Evolutionary conservation across 2,888 invertebrate species (phyloP), one percentile per base, ranked within the genome.

Genomic region (Alviniconcha strummeri): DNA sequence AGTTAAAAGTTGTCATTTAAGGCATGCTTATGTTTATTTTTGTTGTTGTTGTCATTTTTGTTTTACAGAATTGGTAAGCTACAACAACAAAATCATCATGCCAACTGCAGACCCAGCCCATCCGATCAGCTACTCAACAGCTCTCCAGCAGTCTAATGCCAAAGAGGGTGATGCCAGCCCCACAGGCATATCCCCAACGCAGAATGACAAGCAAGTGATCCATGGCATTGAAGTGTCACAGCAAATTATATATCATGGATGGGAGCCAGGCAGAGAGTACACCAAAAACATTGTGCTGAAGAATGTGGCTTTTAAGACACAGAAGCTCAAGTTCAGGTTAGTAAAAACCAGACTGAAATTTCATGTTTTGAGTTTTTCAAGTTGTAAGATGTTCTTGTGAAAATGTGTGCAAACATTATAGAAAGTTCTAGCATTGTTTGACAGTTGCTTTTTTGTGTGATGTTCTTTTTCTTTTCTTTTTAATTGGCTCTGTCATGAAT

Each of bases 251-350:
- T 94, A 92, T 92, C 91, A 91, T 81, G 91, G 91, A 67, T 94
- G 94, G 94, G 91, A 92, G 80, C 92, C 92, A 17, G 93, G 93
- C 8, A 88, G 90, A 84, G 93, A 93, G 84, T 93, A 93, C 86
- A 93, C 92, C 54, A 92, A 92, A 86, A 91, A 92, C 82, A 90
- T 94, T 60, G 86, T 90, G 1, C 87, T 94, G 72, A 94, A 93
- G 87, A 94, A 94, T 89, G 90, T 93, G 54, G 88, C 90, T 75
- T 88, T 92, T 11, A 93, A 92, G 85, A 92, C 92, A 71, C 90
- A 92, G 84, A 93, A 93, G 84, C 87, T 94, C 17, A 92, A 91
- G 87, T 93, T 92, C 88, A 92, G 90, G 93, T 93, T 87, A 89
- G 91, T 88, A 56, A 54, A 36, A 36, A 36, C 36, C 36, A 36